Conservation (phyloP, 2,113 vertebrate species). For the Taurulus bubalis region DNA sequence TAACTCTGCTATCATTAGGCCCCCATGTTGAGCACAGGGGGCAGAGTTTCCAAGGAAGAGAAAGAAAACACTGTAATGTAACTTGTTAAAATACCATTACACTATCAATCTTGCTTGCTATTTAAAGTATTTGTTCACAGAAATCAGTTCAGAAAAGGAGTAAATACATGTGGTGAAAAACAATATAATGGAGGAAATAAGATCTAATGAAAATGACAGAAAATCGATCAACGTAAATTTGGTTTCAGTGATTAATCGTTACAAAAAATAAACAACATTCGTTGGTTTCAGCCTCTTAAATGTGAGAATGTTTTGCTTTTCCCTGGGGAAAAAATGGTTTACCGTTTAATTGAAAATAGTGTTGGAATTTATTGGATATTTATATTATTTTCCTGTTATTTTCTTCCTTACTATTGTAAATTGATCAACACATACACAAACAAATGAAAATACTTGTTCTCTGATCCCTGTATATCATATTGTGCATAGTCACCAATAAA, state of each 20-base stretch:
- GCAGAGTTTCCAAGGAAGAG: conserved; percentile 2
- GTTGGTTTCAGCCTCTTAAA: neutral
- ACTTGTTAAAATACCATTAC: neutral
- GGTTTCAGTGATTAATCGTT: neutral
- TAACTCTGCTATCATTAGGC: conserved; percentile 21
- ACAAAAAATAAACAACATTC: neutral
- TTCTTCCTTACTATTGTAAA: no score
- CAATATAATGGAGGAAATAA: neutral
- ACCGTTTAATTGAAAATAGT: neutral
- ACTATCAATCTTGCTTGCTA: neutral
- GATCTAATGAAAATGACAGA: neutral
- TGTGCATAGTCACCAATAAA: no score
- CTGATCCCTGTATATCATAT: no score
- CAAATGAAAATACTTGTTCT: no score
- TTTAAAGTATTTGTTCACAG: neutral
- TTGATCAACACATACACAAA: no score
- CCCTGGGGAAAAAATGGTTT: neutral
- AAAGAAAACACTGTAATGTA: neutral
- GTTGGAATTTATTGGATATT: neutral
- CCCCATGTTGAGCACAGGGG: conserved; percentile 27
- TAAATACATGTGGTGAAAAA: neutral
- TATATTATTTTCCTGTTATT: no score
- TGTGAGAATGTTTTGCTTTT: neutral
- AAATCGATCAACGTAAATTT: neutral
- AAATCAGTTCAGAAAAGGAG: neutral